Conservation (phyloP, 2,797 vertebrate genomes). For the Spatula versicolor region DNA sequence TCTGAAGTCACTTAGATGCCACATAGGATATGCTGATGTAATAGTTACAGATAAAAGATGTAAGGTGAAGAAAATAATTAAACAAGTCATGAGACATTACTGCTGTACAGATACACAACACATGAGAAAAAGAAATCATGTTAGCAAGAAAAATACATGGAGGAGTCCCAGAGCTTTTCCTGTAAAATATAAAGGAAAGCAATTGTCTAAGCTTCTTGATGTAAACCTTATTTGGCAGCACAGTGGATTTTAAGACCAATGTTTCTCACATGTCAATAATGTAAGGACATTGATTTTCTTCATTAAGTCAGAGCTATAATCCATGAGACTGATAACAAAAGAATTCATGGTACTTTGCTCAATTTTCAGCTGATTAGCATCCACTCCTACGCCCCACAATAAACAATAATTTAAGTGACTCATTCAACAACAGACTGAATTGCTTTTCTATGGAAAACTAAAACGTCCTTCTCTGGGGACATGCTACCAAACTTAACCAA, state of each 20-base stretch:
- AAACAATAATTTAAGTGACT: constrained; percentile 39
- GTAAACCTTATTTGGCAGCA: background rate
- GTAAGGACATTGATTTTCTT: constrained; percentile 1
- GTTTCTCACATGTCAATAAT: constrained; percentile 1
- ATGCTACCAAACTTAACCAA: background rate
- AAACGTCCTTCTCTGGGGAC: background rate
- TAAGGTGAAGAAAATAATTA: background rate
- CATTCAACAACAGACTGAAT: background rate
- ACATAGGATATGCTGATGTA: background rate
- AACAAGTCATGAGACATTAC: background rate
- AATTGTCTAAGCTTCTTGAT: background rate
- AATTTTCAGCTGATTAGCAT: constrained; percentile 14
- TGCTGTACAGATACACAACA: background rate
- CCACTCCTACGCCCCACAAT: constrained; percentile 12
- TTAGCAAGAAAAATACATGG: background rate
- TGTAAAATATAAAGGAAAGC: background rate
- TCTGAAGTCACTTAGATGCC: background rate
- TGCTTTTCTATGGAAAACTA: background rate
- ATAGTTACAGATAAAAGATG: background rate
- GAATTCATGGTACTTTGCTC: background rate
- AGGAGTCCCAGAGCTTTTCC: background rate
- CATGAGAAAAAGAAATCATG: background rate
- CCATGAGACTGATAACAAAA: constrained; percentile 21
- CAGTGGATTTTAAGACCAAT: background rate
- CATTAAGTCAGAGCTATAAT: constrained; percentile 24